Evolutionary conservation across 2,888 invertebrate genomes (phyloP), one percentile per base, ranked within the genome.

Genomic region (Brachylomia viminalis): DNA sequence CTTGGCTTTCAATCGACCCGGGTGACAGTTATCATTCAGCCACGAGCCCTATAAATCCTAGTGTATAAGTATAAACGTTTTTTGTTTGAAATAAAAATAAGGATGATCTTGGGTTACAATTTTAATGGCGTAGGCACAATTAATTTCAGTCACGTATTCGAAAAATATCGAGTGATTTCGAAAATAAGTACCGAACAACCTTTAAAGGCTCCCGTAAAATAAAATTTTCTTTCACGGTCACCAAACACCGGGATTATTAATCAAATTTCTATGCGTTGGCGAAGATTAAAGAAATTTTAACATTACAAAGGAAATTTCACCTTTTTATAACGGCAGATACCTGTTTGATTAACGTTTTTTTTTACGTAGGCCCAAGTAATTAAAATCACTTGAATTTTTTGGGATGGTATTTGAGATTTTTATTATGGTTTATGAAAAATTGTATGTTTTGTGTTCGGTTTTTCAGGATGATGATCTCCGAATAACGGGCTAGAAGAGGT

Each of bases 201-300:
- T 52, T 62, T 80, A 62, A 79, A 87, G 86, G 72, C 62, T 84
- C 64, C 62, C 71, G 42, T 78, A 75, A 83, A 78, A 83, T 76
- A 72, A 84, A 86, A 82, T 68, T 81, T 76, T 61, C 78, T 56
- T 82, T 82, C 77, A 87, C 84, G 82, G 87, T 84, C 85, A 85
- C 79, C 79, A 83, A 87, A 82, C 87, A 88, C 61, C 6, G 65
- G 66, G 76, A 84, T 87, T 86, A 88, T 88, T 88, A 88, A 88
- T 87, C 87, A 87, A 87, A 87, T 87, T 87, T 87, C 86, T 80
- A 82, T 83, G 77, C 79, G 80, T 83, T 85, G 71, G 76, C 56
- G 65, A 59, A 75, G 85, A 82, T 87, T 87, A 80, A 80, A 85
- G 82, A 83, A 77, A 77, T 72, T 73, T 77, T 56, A 66, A 66